Percentiles rank a stretch among this genome's conserved stretches.
These are phyloP conservation scores for Dipodomys stephensi DNA, from an alignment of 2,113 vertebrate species.

Conservation along the genomic window DNA sequence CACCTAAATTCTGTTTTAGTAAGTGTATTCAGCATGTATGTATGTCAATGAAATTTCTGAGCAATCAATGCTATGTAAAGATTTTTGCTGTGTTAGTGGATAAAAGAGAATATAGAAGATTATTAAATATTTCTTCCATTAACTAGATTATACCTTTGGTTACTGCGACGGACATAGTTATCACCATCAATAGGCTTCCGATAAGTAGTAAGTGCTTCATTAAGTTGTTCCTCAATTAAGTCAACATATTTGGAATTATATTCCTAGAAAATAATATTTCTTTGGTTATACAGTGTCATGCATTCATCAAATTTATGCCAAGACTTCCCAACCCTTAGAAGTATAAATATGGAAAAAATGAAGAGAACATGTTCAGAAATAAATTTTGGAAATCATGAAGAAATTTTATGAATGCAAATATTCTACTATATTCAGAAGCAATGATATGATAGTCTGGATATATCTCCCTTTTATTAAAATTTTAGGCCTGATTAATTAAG, in stretches of 20 bases:
- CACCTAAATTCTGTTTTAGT: neutral
- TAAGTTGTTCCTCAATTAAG: conserved; percentile 97
- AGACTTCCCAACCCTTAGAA: conserved; percentile 38
- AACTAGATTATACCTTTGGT: conserved; percentile 92
- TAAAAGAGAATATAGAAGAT: neutral
- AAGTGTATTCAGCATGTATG: neutral
- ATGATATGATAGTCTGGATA: neutral
- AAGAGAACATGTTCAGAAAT: neutral
- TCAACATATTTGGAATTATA: conserved; percentile 99
- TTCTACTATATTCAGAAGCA: neutral
- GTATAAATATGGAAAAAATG: conserved; percentile 52
- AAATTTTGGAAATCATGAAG: conserved; percentile 13
- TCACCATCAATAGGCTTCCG: conserved; percentile 98
- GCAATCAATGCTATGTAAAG: neutral
- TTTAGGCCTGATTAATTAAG: neutral
- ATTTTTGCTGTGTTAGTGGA: neutral
- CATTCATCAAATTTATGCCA: conserved; percentile 22
- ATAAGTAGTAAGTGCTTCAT: conserved; percentile 98
- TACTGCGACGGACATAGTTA: conserved; percentile 98
- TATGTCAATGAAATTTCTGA: neutral
- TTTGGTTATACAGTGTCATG: conserved; percentile 27
- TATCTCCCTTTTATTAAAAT: neutral
- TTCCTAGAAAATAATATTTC: conserved; percentile 87
- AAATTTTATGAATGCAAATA: conserved; percentile 27
- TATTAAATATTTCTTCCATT: conserved; percentile 2